Evolutionary conservation across 2,888 invertebrate species (phyloP).

Genomic region (Drosophila mayaguana): DNA sequence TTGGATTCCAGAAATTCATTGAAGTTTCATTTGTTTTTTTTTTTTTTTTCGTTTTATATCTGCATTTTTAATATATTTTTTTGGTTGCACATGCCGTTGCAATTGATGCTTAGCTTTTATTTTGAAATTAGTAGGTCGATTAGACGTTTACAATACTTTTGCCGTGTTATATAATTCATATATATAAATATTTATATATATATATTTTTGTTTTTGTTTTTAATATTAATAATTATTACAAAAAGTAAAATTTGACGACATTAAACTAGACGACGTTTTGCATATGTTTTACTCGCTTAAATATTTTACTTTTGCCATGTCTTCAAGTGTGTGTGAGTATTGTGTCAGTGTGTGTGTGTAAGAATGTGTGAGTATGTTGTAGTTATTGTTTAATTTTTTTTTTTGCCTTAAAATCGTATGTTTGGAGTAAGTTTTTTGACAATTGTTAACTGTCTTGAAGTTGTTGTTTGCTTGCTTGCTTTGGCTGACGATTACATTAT

Average conservation of each 20-base stretch:
- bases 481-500: slow-evolving; percentile 76
- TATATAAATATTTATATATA: slow-evolving; percentile 38
- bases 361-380: slow-evolving; percentile 9
- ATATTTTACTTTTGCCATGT: slow-evolving; percentile 69
- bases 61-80: slow-evolving; percentile 42
- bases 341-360: slow-evolving; percentile 9
- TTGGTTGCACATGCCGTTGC: slow-evolving; percentile 69
- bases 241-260: slow-evolving; percentile 83
- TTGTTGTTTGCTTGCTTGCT: slow-evolving; percentile 44
- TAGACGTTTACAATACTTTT: slow-evolving; percentile 71
- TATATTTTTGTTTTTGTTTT: slow-evolving; percentile 31
- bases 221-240: slow-evolving; percentile 83
- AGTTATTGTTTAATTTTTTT: slow-evolving; percentile 18
- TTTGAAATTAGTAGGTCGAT: slow-evolving; percentile 64
- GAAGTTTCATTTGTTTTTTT: slow-evolving; percentile 53
- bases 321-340: slow-evolving; percentile 35
- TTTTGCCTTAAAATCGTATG: slow-evolving; percentile 69
- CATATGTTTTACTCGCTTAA: slow-evolving; percentile 77
- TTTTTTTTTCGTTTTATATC: slow-evolving; percentile 29
- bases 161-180: slow-evolving; percentile 64
- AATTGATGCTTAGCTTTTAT: slow-evolving; percentile 53
- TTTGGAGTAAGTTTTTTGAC: slow-evolving; percentile 65
- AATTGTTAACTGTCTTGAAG: slow-evolving; percentile 66
- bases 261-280: slow-evolving; percentile 82
- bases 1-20: slow-evolving; percentile 75